Base-by-base conservation (phyloP, 1,140 invertebrate species). In the Plodia interpunctella region DNA sequence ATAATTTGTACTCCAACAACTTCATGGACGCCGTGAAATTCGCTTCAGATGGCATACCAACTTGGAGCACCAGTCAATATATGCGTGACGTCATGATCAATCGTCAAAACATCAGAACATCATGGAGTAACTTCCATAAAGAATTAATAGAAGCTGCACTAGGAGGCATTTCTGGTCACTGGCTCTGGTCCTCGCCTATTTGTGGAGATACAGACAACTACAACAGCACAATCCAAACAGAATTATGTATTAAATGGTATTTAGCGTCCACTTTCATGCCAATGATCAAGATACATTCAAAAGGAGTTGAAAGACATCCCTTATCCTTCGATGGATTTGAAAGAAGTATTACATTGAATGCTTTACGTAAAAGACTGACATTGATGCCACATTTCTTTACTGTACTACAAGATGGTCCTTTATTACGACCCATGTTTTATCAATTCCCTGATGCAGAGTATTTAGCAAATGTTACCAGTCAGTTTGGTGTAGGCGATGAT, bases 161-260 rank as follows among this genome's bases (percentile, higher is more conserved):
- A 55, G 83, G 80, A 28, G 83, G 85, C 9, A 60, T 82, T 55
- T 90, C 85, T 21, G 85, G 87, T 2, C 68, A 86, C 17, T 81
- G 83, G 80, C 58, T 77, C 3, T 85, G 83, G 81, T 81, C 83
- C 5, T 72, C 83, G 8, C 85, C 85, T 0, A 66, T 87, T 49
- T 90, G 87, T 49, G 87, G 87, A 0, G 85, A 90, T 54, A 80
- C 74, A 9, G 74, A 77, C 19, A 63, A 79, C 15, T 86, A 76
- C 52, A 52, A 78, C 18, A 59, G 55, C 2, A 56, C 63, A 6
- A 69, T 32, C 0, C 87, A 90, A 44, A 61, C 53, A 5, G 66
- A 53, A 51, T 67, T 89, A 8, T 89, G 87, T 28, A 64, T 83
- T 2, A 90, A 90, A 76, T 90, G 87, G 87, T 90, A 90, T 55